A percentile compares a stretch with the other conserved stretches of the same genome.
Conservation (phyloP, 2,888 invertebrate species). For the Enchytraeus crypticus region DNA sequence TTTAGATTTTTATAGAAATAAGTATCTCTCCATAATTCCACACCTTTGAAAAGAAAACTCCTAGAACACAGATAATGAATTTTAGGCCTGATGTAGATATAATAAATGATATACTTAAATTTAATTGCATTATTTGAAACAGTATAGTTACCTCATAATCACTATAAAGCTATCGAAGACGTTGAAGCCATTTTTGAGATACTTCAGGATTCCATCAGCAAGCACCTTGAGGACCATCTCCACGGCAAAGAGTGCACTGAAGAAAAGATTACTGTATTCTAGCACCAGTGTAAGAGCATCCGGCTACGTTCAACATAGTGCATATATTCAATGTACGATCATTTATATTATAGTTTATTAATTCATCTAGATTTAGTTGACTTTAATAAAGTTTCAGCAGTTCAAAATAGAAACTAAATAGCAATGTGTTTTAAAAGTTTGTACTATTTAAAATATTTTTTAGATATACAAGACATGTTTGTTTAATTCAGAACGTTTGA, state of each 20-base stretch:
- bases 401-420: background rate
- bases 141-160: constrained; percentile 34
- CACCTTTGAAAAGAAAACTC: too few relatives aligned
- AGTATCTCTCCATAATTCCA: too few relatives aligned
- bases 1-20: too few relatives aligned
- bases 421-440: too few relatives aligned
- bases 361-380: background rate
- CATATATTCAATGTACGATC: too few relatives aligned
- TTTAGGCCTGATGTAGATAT: too few relatives aligned
- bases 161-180: constrained; percentile 21
- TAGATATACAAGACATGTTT: too few relatives aligned
- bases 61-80: too few relatives aligned
- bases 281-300: constrained; percentile 81
- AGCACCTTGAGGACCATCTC: constrained; percentile 95
- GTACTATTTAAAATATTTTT: too few relatives aligned
- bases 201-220: constrained; percentile 90
- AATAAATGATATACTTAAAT: too few relatives aligned
- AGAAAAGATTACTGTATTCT: constrained; percentile 93
- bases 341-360: background rate
- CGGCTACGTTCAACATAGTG: constrained; percentile 61
- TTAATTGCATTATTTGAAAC: too few relatives aligned
- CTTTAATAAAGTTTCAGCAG: background rate
- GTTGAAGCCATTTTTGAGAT: constrained; percentile 85
- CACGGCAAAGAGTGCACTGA: constrained; percentile 92
- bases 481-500: too few relatives aligned